Base-by-base conservation (phyloP, 1,140 invertebrate species). In the Drosophila ficusphila region DNA sequence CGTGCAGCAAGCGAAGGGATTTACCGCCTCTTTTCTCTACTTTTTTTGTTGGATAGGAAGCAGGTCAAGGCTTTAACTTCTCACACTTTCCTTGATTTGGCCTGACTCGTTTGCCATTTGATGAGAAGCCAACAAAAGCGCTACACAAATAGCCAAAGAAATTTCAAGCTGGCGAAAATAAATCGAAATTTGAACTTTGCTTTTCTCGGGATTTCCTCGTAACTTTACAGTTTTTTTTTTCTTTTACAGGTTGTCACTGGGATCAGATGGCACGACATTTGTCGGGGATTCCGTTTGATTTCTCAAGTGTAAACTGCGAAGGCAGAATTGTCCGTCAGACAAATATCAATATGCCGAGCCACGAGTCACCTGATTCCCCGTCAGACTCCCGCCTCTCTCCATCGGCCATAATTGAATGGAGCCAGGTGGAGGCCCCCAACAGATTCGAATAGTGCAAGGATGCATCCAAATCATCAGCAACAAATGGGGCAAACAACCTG, bases 11-110 rank as follows among this genome's bases (percentile, higher is more conserved):
- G 38, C 54, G 54, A 42, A 54, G n/a, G 72, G 27, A 68, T 68
- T 52, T 52, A 33, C 33, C 71, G 38, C n/a, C 6, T 44, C n/a
- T 39, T 18, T 23, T 52, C 36, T n/a, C n/a, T n/a, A n/a, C 42
- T 25, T 11, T 56, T 39, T 54, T 33, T 33, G 23, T 23, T 42
- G 11, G 42, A 25, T 18, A 56, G 52, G 56, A 39, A 62, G 58
- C 60, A 62, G 81, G 82, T 86, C 82, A 86, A 88, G 82, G 82
- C 82, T 78, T 86, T 86, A 72, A 72, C 68, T 62, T 72, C 68
- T 72, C 69, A 71, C 69, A 72, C 69, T 61, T 72, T 49, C 16
- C 44, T 21, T 71, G 68, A 71, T 49, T 48, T 42, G 44, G 21
- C 67, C 27, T 39, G 57, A 60, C 69, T 68, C 79, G 79, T 82